A percentile compares a stretch with the other conserved stretches of the same genome.
These are phyloP conservation scores for Oxytorus armatus DNA, from an alignment of 2,888 invertebrate species.

Conservation along the genomic window DNA sequence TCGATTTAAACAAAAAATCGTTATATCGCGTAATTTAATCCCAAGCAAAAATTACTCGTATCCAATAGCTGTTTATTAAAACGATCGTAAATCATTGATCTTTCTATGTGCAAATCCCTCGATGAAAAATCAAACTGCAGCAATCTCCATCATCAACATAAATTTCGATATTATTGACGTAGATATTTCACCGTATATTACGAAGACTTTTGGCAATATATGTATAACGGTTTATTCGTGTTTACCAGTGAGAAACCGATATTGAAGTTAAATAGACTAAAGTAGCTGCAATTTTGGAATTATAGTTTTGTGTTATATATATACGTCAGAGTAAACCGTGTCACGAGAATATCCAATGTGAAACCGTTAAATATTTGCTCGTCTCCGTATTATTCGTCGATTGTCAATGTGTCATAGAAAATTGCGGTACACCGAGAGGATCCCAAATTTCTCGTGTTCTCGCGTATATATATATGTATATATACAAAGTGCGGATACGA, in stretches of 20 bases:
- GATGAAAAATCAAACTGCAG: background rate
- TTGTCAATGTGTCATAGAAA: slow-evolving; percentile 37
- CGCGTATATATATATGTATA: background rate
- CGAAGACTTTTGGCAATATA: background rate
- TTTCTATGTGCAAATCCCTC: background rate
- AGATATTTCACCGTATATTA: background rate
- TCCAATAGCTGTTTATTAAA: background rate
- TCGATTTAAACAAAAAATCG: no score
- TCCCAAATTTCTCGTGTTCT: no score
- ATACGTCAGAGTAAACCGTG: background rate
- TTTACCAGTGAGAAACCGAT: background rate
- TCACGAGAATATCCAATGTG: background rate
- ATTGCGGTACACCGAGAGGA: slow-evolving; percentile 17
- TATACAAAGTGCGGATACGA: background rate
- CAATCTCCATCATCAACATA: background rate
- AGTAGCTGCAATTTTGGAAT: slow-evolving; percentile 7
- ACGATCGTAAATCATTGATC: background rate
- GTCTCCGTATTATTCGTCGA: slow-evolving; percentile 19
- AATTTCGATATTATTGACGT: slow-evolving; percentile 2
- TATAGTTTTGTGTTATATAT: background rate
- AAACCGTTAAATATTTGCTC: slow-evolving; percentile 27
- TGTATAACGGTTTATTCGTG: background rate
- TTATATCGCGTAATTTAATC: no score
- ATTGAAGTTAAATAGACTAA: slow-evolving; percentile 6
- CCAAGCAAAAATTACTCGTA: background rate